Percentiles rank a stretch among this genome's conserved stretches.
Evolutionary conservation across 2,113 vertebrate genomes (phyloP).

Genomic region (Aleadryas rufinucha): DNA sequence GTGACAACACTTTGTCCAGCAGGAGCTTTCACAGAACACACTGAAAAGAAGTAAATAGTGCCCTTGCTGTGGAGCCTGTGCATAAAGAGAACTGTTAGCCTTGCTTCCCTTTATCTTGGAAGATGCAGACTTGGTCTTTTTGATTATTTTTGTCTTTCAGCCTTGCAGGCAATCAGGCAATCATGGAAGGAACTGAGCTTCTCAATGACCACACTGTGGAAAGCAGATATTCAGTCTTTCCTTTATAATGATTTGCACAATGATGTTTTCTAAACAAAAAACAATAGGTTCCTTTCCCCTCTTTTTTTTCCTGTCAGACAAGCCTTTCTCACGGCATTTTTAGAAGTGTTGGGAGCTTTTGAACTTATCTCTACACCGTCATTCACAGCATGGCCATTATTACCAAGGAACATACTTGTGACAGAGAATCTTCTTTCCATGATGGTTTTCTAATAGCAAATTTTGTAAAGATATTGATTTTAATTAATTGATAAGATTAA

Average conservation of each 20-base stretch:
- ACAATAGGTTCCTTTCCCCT: neutral
- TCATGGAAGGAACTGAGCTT: neutral
- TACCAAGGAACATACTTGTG: neutral
- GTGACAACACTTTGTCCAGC: neutral
- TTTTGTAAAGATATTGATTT: neutral
- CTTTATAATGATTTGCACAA: neutral
- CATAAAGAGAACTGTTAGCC: neutral
- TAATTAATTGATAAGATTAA: neutral
- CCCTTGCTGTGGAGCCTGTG: neutral
- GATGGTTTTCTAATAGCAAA: neutral
- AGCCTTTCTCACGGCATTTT: neutral
- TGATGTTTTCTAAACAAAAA: neutral
- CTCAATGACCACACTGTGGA: neutral
- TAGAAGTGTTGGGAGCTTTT: neutral
- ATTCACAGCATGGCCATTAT: neutral
- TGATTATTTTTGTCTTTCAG: neutral
- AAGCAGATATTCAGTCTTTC: neutral
- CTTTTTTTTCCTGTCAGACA: neutral
- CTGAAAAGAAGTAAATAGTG: neutral
- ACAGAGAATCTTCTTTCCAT: neutral
- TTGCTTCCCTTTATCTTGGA: neutral
- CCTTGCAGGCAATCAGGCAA: neutral
- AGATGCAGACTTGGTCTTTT: neutral
- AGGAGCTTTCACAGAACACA: neutral
- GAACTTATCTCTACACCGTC: neutral